Conservation (phyloP, 2,113 vertebrate species). For the Felis chaus region DNA sequence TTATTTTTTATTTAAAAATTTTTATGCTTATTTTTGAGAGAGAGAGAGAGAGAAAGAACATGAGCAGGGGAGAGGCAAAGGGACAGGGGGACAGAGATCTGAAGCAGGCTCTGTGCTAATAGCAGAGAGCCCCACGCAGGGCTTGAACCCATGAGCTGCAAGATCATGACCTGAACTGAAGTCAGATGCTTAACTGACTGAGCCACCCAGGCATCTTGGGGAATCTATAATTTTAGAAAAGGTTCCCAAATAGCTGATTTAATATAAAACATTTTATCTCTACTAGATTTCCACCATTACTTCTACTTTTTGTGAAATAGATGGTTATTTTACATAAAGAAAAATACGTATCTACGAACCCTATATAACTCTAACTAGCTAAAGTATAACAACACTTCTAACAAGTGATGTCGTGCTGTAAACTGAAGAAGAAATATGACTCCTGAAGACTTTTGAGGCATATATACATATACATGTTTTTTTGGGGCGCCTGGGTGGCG, state of each 20-base stretch:
- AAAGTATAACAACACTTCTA: background rate
- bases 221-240: conserved; percentile 16
- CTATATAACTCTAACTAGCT: background rate
- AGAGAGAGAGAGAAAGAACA: no score
- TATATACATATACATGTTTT: background rate
- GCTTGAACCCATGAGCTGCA: no score
- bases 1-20: background rate
- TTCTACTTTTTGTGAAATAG: conserved; percentile 37
- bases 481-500: no score
- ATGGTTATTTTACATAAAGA: conserved; percentile 2
- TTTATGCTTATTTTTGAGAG: no score
- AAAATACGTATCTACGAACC: background rate
- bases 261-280: background rate
- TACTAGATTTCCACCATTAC: background rate
- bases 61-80: no score
- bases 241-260: background rate
- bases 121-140: no score
- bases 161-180: no score
- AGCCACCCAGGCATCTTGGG: no score
- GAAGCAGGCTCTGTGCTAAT: no score
- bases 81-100: no score
- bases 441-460: background rate
- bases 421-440: background rate
- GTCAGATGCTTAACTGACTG: no score
- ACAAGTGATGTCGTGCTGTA: background rate